Conservation (phyloP, 2,888 invertebrate genomes). For the Drosophila rellima region DNA sequence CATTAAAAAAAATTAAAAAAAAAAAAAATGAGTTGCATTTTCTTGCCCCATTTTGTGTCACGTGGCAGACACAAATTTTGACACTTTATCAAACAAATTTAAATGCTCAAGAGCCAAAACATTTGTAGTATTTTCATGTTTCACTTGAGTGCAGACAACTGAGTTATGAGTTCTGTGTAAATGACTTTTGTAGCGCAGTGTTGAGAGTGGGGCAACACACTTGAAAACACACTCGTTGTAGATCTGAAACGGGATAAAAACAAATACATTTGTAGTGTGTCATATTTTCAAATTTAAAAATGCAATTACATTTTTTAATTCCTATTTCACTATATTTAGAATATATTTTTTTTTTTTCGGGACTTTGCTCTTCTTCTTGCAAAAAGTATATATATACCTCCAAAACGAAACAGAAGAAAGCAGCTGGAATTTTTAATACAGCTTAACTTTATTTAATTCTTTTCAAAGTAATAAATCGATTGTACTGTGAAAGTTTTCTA, state of each 20-base stretch:
- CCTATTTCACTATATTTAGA: not conserved
- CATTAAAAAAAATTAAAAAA: conserved; percentile 3
- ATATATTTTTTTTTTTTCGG: not conserved
- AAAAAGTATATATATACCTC: not conserved
- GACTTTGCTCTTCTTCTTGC: not conserved
- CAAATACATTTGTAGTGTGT: conserved; percentile 25
- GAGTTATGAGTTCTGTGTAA: conserved; percentile 61
- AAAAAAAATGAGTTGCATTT: conserved; percentile 43
- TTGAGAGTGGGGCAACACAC: conserved; percentile 14
- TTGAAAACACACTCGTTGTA: conserved; percentile 18
- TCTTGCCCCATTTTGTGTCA: conserved; percentile 24
- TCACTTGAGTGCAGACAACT: conserved; percentile 49
- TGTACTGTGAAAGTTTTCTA: too few relatives aligned
- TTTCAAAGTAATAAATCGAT: not conserved
- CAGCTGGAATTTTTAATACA: not conserved
- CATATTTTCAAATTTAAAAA: conserved; percentile 13
- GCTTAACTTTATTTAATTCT: not conserved
- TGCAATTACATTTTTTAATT: conserved; percentile 1
- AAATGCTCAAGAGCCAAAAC: conserved; percentile 48
- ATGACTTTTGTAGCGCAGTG: conserved; percentile 21
- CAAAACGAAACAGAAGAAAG: not conserved
- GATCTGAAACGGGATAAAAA: conserved; percentile 14
- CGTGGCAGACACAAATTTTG: conserved; percentile 59
- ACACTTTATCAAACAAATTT: conserved; percentile 63
- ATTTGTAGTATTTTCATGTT: conserved; percentile 18